Evolutionary conservation across 2,113 vertebrate species (phyloP).

Genomic region (Prionailurus viverrinus): DNA sequence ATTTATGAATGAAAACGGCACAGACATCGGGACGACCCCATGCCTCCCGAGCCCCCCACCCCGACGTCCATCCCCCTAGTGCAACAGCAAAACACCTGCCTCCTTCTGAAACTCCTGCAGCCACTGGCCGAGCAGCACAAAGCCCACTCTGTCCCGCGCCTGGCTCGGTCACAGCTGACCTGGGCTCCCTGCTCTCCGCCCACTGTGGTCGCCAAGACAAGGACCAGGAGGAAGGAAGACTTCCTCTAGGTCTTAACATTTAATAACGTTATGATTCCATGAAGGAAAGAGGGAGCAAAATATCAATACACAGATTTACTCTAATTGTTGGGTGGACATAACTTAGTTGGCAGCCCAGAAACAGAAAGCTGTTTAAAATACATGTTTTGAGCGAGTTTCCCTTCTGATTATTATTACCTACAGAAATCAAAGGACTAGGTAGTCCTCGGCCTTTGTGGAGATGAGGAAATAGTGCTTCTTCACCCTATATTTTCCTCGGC

Average conservation of each 20-base stretch:
- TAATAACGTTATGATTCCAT: neutral
- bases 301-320: neutral
- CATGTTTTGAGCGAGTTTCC: neutral
- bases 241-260: neutral
- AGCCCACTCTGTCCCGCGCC: neutral
- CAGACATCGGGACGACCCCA: neutral
- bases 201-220: neutral
- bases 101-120: neutral
- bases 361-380: neutral
- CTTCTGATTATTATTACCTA: neutral
- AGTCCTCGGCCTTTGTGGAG: neutral
- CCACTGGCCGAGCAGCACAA: neutral
- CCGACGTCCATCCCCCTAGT: neutral
- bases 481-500: neutral
- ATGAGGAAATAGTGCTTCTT: neutral
- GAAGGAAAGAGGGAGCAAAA: neutral
- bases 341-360: too few relatives aligned
- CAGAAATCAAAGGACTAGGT: neutral
- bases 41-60: neutral
- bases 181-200: neutral
- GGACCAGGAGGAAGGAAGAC: neutral
- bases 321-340: neutral
- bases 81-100: neutral
- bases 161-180: neutral
- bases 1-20: constrained; percentile 39